Evolutionary conservation across 2,888 invertebrate genomes (phyloP).

Genomic region (Phortica magna): DNA sequence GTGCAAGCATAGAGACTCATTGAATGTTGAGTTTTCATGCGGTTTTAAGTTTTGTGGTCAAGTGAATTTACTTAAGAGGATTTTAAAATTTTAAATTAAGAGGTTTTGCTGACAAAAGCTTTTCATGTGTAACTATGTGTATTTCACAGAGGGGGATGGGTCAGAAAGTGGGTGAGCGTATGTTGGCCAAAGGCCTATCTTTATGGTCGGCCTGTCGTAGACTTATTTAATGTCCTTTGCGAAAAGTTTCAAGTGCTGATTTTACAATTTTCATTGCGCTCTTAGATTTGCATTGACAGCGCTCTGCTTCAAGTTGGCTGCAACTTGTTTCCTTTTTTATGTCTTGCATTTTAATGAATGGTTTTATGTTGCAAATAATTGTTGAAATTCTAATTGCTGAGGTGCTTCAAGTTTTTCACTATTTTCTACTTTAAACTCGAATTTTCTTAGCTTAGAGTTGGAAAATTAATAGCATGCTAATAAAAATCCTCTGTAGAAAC

Average conservation of each 20-base stretch:
- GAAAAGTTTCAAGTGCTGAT: constrained; percentile 9
- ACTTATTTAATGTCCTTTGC: neutral
- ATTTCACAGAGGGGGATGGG: no score
- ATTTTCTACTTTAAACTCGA: no score
- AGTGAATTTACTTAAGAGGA: constrained; percentile 60
- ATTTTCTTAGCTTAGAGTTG: no score
- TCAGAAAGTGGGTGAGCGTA: neutral
- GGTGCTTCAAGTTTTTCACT: no score
- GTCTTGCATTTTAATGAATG: no score
- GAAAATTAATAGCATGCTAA: no score
- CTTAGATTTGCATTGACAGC: neutral
- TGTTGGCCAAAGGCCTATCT: neutral
- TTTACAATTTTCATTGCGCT: neutral
- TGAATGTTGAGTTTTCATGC: constrained; percentile 35
- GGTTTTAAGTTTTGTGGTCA: constrained; percentile 63
- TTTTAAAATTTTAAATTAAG: constrained; percentile 63
- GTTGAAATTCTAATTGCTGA: no score
- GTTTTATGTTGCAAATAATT: no score
- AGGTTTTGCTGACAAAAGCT: constrained; percentile 36
- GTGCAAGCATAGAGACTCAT: neutral
- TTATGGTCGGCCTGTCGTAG: neutral
- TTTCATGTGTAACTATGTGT: constrained; percentile 2
- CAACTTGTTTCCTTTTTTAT: no score
- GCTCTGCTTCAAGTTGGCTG: no score
- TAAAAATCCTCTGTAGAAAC: no score